Conservation (phyloP, 2,113 vertebrate genomes). For the Pseudopipra pipra region DNA sequence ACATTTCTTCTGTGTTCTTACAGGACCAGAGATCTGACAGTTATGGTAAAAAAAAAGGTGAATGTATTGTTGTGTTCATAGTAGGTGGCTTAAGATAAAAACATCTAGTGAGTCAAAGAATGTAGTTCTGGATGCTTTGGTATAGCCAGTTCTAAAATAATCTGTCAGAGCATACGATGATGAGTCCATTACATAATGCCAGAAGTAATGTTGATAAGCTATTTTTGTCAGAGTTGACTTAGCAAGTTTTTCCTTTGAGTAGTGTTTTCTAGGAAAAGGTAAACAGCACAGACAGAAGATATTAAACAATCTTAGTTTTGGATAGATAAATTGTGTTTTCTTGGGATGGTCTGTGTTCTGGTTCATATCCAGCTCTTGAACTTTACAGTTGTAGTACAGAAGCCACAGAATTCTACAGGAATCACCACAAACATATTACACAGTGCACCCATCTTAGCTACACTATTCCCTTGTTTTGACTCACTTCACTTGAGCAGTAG, state of each 20-base stretch:
- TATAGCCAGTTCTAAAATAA: slow-evolving; percentile 33
- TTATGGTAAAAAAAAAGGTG: background rate
- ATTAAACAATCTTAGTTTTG: background rate
- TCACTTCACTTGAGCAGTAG: background rate
- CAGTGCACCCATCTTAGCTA: background rate
- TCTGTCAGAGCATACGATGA: background rate
- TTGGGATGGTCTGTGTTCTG: background rate
- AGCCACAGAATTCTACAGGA: background rate
- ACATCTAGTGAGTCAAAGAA: background rate
- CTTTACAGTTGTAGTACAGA: background rate
- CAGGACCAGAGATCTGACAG: background rate
- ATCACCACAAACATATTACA: background rate
- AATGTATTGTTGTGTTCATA: background rate
- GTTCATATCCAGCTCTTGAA: background rate
- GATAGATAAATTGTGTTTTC: background rate
- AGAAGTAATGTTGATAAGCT: background rate
- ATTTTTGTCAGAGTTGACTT: slow-evolving; percentile 49
- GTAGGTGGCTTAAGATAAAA: background rate
- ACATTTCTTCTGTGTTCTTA: background rate
- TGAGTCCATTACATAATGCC: slow-evolving; percentile 5
- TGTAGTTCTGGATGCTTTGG: background rate
- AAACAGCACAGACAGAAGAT: background rate
- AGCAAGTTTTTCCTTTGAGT: slow-evolving; percentile 6
- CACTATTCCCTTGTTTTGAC: background rate
- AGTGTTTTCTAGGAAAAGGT: slow-evolving; percentile 26